Base-by-base conservation (phyloP, 2,888 invertebrate genomes). In the Lasioglossum figueresi region DNA sequence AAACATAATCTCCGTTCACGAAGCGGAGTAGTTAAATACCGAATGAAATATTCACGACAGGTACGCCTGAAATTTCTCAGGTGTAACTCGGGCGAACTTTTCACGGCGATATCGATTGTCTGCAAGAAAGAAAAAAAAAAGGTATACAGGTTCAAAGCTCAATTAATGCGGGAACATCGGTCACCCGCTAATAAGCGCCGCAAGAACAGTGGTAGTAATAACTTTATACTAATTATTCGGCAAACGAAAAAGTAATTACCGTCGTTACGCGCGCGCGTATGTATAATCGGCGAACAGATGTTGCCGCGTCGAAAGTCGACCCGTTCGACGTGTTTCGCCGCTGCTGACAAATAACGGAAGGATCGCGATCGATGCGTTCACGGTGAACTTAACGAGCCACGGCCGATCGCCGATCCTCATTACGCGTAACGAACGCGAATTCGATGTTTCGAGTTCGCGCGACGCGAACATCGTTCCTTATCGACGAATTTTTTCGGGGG, bases 291-390 rank as follows among this genome's bases (percentile, higher is more conserved):
- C 48, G 77, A 85, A 86, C 85, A 85, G 84, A 85, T 85, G 85
- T 80, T 85, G 74, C 79, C 66, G 78, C 80, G 80, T 72, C 34
- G 84, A 85, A 78, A 85, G 78, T 76, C 82, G 80, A 85, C 79
- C 52, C 63, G 76, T 73, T 63, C 76, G 79, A 66, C 84, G 75
- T 85, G 80, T 82, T 79, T 66, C 80, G 45, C 71, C 27, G 84
- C 63, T 71, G 80, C 79, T 89, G 87, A 82, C 86, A 87, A 90
- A 90, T 88, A 88, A 87, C 86, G 88, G 76, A 87, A 82, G 83
- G 73, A 88, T 88, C 78, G 79, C 73, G 81, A 79, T 73, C 84
- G 79, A 82, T 80, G 75, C 85, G 80, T 79, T 56, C 70, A 4
- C 76, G 81, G 74, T 76, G 78, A 86, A 83, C 80, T 85, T 87